Conservation (phyloP, 2,888 invertebrate genomes). For the Agrochola circellaris region DNA sequence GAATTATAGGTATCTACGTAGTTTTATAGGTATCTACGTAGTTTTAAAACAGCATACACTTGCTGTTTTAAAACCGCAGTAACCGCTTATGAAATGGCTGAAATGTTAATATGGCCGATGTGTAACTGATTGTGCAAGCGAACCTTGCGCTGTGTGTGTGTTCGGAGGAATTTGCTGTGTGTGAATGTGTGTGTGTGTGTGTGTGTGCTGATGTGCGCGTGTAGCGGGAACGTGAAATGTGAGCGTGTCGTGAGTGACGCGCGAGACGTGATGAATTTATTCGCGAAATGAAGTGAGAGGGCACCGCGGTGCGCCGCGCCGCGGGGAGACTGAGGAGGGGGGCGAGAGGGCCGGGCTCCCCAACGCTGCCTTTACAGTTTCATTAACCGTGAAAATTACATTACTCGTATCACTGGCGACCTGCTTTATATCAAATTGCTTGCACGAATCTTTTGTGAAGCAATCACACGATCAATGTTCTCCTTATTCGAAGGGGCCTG, state of each 20-base stretch:
- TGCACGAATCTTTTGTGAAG: slow-evolving; percentile 50
- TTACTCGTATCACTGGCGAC: slow-evolving; percentile 67
- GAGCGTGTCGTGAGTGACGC: slow-evolving; percentile 44
- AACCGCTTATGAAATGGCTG: slow-evolving; percentile 1
- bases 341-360: slow-evolving; percentile 6
- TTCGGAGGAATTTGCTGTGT: too few species aligned
- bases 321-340: neutral
- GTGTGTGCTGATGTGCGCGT: slow-evolving; percentile 1
- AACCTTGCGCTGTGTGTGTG: neutral
- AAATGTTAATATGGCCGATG: slow-evolving; percentile 17
- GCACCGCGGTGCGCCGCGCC: slow-evolving; percentile 52
- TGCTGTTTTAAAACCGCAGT: neutral
- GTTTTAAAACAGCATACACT: neutral
- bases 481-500: slow-evolving; percentile 6
- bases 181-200: neutral
- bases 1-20: neutral
- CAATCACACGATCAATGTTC: slow-evolving; percentile 43
- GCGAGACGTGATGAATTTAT: slow-evolving; percentile 82
- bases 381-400: slow-evolving; percentile 78
- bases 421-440: slow-evolving; percentile 68
- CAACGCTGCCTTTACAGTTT: slow-evolving; percentile 68
- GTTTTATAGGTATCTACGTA: too few species aligned
- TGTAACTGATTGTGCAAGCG: slow-evolving; percentile 30
- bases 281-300: slow-evolving; percentile 80
- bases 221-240: slow-evolving; percentile 24